These are phyloP conservation scores for Characodon lateralis DNA, from an alignment of 2,797 vertebrate genomes.

Conservation along the genomic window DNA sequence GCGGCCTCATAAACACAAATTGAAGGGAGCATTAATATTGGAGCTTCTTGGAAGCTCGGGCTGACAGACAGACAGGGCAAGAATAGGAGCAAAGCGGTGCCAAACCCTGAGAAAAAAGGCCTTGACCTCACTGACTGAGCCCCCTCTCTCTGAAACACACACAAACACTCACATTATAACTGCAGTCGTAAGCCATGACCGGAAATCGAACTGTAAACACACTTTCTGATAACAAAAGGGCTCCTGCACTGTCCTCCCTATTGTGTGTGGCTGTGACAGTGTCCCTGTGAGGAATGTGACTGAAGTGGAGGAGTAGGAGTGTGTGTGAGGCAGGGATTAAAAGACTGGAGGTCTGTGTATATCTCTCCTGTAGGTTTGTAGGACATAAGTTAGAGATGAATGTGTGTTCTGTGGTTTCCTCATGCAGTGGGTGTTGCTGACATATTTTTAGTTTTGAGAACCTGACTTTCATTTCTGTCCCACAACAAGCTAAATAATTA, in stretches of 20 bases:
- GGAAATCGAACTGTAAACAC: conserved; percentile 22
- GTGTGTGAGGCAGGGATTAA: conserved; percentile 20
- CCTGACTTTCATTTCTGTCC: conserved; percentile 3
- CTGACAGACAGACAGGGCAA: conserved; percentile 49
- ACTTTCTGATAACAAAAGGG: conserved; percentile 17
- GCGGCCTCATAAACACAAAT: conserved; percentile 8
- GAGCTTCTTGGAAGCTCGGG: not conserved
- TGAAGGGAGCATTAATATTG: conserved; percentile 17
- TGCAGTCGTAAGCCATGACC: conserved; percentile 1
- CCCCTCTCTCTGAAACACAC: not conserved
- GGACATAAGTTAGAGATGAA: conserved; percentile 2
- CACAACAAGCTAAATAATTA: not conserved
- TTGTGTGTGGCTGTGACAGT: conserved; percentile 5
- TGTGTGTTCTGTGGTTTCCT: conserved; percentile 36
- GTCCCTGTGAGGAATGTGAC: conserved; percentile 42
- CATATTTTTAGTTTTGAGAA: conserved; percentile 23
- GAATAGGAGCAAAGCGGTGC: conserved; percentile 51
- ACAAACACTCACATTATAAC: conserved; percentile 22
- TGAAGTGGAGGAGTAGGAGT: conserved; percentile 22
- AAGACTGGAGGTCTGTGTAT: conserved; percentile 33
- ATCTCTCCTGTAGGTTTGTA: conserved; percentile 1
- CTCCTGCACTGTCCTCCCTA: conserved; percentile 23
- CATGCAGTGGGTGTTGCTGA: conserved; percentile 1
- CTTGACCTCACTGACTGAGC: conserved; percentile 44
- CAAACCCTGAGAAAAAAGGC: conserved; percentile 39